Evolutionary conservation across 2,113 vertebrate genomes (phyloP).

Genomic region (Hippocampus barbouri): DNA sequence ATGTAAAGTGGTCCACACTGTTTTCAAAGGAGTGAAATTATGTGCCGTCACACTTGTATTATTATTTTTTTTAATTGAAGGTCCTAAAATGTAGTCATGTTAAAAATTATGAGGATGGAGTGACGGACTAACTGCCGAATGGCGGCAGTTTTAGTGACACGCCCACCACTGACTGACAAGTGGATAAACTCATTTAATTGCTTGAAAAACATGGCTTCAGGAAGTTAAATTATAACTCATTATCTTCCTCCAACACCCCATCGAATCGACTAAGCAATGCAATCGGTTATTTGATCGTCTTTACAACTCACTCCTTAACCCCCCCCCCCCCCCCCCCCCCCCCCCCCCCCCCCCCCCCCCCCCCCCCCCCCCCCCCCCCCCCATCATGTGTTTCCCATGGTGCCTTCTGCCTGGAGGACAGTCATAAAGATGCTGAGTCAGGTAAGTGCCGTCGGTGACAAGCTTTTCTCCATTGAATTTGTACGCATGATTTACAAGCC

Average conservation of each 20-base stretch:
- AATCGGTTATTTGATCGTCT: not conserved
- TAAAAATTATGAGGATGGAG: too few species aligned
- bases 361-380: not conserved
- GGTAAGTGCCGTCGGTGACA: conserved; percentile 1
- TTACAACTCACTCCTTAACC: not conserved
- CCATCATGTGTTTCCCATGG: not conserved
- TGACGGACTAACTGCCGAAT: too few species aligned
- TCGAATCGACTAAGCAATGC: not conserved
- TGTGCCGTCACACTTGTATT: too few species aligned
- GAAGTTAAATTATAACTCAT: not conserved
- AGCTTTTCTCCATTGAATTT: conserved; percentile 4
- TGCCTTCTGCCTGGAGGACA: conserved; percentile 6
- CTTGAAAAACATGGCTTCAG: not conserved
- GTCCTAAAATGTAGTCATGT: too few species aligned
- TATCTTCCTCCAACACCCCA: not conserved
- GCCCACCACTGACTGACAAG: too few species aligned
- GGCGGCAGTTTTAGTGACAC: too few species aligned
- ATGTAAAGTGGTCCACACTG: too few species aligned
- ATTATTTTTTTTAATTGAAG: too few species aligned
- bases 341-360: not conserved
- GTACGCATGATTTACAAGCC: conserved; percentile 11
- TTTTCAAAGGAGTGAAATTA: too few species aligned
- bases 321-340: not conserved
- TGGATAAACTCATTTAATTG: not conserved
- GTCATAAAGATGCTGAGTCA: conserved; percentile 5